A percentile compares a stretch with the other conserved stretches of the same genome.
These are phyloP conservation scores for Steinernema carpocapsae DNA, from an alignment of 2,888 invertebrate species.

Conservation along the genomic window DNA sequence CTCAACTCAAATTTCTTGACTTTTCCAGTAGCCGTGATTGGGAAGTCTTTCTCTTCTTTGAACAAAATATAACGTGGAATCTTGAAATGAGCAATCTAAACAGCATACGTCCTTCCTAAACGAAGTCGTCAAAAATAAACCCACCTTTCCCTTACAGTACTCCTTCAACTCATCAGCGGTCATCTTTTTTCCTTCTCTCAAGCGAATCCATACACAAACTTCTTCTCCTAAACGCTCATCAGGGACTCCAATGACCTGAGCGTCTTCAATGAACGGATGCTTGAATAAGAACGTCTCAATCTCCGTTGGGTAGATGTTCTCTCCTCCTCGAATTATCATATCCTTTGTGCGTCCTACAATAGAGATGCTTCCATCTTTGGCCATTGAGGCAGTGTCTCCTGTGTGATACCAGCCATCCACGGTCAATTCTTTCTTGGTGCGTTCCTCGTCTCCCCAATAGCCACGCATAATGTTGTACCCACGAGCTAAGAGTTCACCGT, in stretches of 20 bases:
- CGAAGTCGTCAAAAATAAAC: neutral
- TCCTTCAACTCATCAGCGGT: slow-evolving; percentile 72
- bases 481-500: slow-evolving; percentile 43
- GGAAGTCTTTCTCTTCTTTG: slow-evolving; percentile 74
- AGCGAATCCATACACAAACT: slow-evolving; percentile 72
- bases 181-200: slow-evolving; percentile 72
- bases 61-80: slow-evolving; percentile 78
- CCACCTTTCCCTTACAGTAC: slow-evolving; percentile 71
- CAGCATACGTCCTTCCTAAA: neutral
- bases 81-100: slow-evolving; percentile 78
- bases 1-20: slow-evolving; percentile 58
- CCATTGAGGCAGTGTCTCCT: slow-evolving; percentile 71
- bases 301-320: slow-evolving; percentile 72
- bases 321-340: slow-evolving; percentile 72
- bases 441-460: slow-evolving; percentile 81
- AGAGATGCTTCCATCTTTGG: slow-evolving; percentile 8
- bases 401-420: slow-evolving; percentile 80
- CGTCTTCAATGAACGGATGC: slow-evolving; percentile 71
- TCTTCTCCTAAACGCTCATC: slow-evolving; percentile 72
- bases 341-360: slow-evolving; percentile 70
- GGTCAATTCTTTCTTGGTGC: slow-evolving; percentile 76
- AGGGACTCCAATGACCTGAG: slow-evolving; percentile 72
- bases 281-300: slow-evolving; percentile 71
- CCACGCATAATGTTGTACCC: slow-evolving; percentile 79
- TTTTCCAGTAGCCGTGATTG: slow-evolving; percentile 83